A percentile compares a stretch with the other conserved stretches of the same genome.
These are phyloP conservation scores for Acanthisitta chloris DNA, from an alignment of 2,113 vertebrate species.

Conservation along the genomic window DNA sequence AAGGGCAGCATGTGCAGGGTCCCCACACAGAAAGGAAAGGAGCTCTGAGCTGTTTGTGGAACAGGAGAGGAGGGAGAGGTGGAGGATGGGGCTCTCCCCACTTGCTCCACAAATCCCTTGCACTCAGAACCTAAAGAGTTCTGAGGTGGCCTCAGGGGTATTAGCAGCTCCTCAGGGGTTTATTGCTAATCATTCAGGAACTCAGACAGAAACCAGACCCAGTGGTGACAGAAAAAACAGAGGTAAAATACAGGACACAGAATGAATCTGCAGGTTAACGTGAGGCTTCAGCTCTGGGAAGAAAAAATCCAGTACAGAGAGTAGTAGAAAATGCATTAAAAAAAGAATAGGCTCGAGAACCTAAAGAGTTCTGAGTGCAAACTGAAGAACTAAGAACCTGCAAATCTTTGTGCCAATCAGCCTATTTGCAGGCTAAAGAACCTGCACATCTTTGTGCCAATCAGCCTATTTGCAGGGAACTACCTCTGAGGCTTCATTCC, in stretches of 20 bases:
- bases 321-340: background rate
- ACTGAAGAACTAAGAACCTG: background rate
- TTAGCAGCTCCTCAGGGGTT: accelerated
- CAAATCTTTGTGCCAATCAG: background rate
- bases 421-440: too few species aligned
- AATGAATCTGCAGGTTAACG: accelerated
- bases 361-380: too few species aligned
- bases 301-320: background rate
- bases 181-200: accelerated
- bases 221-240: accelerated
- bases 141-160: background rate
- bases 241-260: accelerated
- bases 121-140: background rate
- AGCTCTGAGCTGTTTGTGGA: too few species aligned
- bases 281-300: background rate
- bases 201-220: background rate
- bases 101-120: background rate
- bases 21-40: accelerated
- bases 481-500: background rate
- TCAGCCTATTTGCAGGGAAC: background rate
- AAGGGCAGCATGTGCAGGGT: background rate
- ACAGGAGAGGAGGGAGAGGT: background rate
- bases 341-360: background rate
- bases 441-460: background rate
- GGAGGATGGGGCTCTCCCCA: background rate